Conservation (phyloP, 1,140 invertebrate species). For the Anastrepha obliqua region DNA sequence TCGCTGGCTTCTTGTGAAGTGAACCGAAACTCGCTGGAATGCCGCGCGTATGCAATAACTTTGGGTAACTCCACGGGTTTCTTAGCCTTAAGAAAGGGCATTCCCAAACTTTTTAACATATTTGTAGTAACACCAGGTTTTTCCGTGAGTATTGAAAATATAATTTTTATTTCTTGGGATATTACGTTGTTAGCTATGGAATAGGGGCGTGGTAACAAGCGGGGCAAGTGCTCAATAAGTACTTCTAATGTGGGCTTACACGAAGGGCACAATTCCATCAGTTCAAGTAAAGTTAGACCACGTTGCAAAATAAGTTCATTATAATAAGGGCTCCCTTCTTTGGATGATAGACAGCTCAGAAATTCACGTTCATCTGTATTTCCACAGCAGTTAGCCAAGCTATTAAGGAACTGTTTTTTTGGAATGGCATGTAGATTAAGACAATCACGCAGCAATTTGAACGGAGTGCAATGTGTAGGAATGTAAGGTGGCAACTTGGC, state of each 20-base stretch:
- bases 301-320: slow-evolving; percentile 64
- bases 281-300: slow-evolving; percentile 77
- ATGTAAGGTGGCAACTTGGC: slow-evolving; percentile 71
- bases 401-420: slow-evolving; percentile 73
- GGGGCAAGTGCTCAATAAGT: slow-evolving; percentile 83
- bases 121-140: slow-evolving; percentile 65
- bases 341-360: slow-evolving; percentile 64
- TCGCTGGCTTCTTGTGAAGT: slow-evolving; percentile 74
- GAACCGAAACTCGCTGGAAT: slow-evolving; percentile 78
- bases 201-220: slow-evolving; percentile 85
- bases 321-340: slow-evolving; percentile 64
- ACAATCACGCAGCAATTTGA: slow-evolving; percentile 70
- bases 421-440: slow-evolving; percentile 70
- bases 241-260: slow-evolving; percentile 80
- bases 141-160: slow-evolving; percentile 77
- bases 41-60: slow-evolving; percentile 80
- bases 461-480: slow-evolving; percentile 66
- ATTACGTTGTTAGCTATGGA: slow-evolving; percentile 84
- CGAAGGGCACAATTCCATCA: slow-evolving; percentile 80
- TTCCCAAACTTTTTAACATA: slow-evolving; percentile 60
- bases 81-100: slow-evolving; percentile 55
- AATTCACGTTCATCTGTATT: slow-evolving; percentile 61
- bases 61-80: slow-evolving; percentile 50
- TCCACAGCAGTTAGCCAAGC: slow-evolving; percentile 60
- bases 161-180: slow-evolving; percentile 77